Evolutionary conservation across 2,888 invertebrate genomes (phyloP).

Genomic region (Hirudinaria manillensis): DNA sequence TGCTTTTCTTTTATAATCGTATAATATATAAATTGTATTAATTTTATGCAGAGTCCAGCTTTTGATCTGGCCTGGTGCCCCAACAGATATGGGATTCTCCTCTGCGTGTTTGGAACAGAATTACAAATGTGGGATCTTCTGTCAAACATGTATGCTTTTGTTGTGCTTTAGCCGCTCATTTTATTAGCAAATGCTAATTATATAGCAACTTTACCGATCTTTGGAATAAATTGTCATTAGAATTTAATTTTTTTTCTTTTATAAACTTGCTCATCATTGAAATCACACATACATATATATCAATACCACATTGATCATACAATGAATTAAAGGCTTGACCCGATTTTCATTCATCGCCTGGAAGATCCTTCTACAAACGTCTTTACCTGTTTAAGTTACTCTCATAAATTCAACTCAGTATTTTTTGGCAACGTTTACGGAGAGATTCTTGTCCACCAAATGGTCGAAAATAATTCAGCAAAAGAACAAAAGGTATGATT

Average conservation of each 20-base stretch:
- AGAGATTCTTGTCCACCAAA: slow-evolving; percentile 12
- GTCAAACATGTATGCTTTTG: slow-evolving; percentile 15
- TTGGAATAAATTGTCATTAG: neutral
- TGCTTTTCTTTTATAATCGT: neutral
- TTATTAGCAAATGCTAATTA: no score
- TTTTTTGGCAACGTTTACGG: slow-evolving; percentile 20
- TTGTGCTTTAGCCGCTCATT: neutral
- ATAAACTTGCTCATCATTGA: neutral
- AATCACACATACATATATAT: no score
- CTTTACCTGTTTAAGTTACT: slow-evolving; percentile 7
- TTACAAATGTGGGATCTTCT: slow-evolving; percentile 26
- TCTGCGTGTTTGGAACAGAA: slow-evolving; percentile 26
- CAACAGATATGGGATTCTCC: neutral
- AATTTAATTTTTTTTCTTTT: neutral
- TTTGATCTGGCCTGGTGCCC: slow-evolving; percentile 23
- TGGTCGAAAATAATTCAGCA: no score
- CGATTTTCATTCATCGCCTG: slow-evolving; percentile 15
- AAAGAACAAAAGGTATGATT: no score
- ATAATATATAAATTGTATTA: neutral
- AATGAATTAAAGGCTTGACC: slow-evolving; percentile 13
- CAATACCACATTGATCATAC: no score
- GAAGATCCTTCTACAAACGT: neutral
- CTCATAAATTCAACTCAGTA: neutral
- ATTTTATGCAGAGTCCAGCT: slow-evolving; percentile 20
- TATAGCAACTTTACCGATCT: no score